Percentiles rank a stretch among this genome's conserved stretches.
Conservation (phyloP, 2,113 vertebrate genomes). For the Engystomops pustulosus region DNA sequence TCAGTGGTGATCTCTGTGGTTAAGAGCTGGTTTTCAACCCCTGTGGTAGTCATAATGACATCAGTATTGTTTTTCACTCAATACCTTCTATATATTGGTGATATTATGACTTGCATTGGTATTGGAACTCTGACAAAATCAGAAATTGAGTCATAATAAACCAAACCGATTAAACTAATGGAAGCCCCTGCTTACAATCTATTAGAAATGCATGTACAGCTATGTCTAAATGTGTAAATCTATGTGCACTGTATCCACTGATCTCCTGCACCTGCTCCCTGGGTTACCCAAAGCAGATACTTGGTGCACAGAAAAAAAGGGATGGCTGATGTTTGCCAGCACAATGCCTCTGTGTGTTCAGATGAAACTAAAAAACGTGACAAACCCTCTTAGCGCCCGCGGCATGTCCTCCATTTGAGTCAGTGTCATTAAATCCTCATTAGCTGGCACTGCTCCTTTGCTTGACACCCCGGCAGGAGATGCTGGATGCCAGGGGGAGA, state of each 20-base stretch:
- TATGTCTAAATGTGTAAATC: neutral
- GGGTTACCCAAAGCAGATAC: neutral
- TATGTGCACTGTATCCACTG: neutral
- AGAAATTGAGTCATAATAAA: too few species aligned
- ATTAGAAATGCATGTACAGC: too few species aligned
- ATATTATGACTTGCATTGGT: neutral
- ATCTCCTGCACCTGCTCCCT: slow-evolving; percentile 19
- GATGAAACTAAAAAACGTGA: slow-evolving; percentile 17
- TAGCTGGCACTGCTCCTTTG: slow-evolving; percentile 48
- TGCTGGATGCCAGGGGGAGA: slow-evolving; percentile 30
- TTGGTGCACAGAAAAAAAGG: neutral
- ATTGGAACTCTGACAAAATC: too few species aligned
- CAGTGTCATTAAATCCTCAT: slow-evolving; percentile 56
- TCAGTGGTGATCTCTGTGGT: too few species aligned
- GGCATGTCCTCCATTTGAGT: slow-evolving; percentile 45
- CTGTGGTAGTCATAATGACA: neutral
- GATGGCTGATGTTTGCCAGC: slow-evolving; percentile 37
- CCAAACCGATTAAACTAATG: too few species aligned
- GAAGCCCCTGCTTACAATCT: too few species aligned
- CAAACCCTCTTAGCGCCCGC: slow-evolving; percentile 17
- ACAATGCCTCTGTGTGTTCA: slow-evolving; percentile 50
- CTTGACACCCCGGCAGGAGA: slow-evolving; percentile 38
- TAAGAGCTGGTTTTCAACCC: neutral
- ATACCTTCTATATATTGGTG: neutral
- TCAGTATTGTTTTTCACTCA: neutral